Conservation (phyloP, 1,140 invertebrate species). For the Physella acuta region DNA sequence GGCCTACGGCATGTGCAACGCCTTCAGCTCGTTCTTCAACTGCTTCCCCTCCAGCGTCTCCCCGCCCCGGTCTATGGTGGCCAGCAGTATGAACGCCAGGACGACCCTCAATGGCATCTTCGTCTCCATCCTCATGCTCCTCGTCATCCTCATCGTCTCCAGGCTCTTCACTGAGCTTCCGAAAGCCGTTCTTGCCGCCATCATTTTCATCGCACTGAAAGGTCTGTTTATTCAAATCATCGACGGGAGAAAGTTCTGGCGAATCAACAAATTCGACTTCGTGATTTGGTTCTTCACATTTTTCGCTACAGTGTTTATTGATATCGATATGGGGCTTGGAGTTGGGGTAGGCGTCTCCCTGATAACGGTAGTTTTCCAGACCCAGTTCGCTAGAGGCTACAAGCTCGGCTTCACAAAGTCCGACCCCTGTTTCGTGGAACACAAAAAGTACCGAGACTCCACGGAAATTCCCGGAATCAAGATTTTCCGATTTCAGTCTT, state of each 20-base stretch:
- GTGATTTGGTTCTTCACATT: slow-evolving; percentile 56
- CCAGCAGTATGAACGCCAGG: slow-evolving; percentile 46
- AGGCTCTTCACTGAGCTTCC: slow-evolving; percentile 57
- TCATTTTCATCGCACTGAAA: slow-evolving; percentile 55
- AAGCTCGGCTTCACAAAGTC: slow-evolving; percentile 35
- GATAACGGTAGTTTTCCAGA: slow-evolving; percentile 54
- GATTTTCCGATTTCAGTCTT: slow-evolving; percentile 61
- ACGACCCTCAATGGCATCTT: slow-evolving; percentile 55
- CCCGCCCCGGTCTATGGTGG: slow-evolving; percentile 75
- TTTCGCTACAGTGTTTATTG: slow-evolving; percentile 49
- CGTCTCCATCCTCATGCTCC: slow-evolving; percentile 58
- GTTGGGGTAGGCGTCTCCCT: slow-evolving; percentile 52
- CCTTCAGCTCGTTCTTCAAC: slow-evolving; percentile 61
- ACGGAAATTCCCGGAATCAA: slow-evolving; percentile 50
- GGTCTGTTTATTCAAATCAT: slow-evolving; percentile 52
- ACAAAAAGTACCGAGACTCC: slow-evolving; percentile 30
- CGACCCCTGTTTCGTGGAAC: slow-evolving; percentile 30
- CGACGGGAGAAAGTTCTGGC: slow-evolving; percentile 51
- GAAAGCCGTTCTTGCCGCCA: slow-evolving; percentile 56
- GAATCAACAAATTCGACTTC: slow-evolving; percentile 55
- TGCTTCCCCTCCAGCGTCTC: slow-evolving; percentile 74
- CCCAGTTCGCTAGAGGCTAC: slow-evolving; percentile 50
- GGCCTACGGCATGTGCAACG: slow-evolving; percentile 62
- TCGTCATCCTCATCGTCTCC: slow-evolving; percentile 62
- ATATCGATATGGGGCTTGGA: slow-evolving; percentile 52